phyloP scores from a whole-genome alignment of 2,113 vertebrate species.

The Microcebus ravelobensis region DNA sequence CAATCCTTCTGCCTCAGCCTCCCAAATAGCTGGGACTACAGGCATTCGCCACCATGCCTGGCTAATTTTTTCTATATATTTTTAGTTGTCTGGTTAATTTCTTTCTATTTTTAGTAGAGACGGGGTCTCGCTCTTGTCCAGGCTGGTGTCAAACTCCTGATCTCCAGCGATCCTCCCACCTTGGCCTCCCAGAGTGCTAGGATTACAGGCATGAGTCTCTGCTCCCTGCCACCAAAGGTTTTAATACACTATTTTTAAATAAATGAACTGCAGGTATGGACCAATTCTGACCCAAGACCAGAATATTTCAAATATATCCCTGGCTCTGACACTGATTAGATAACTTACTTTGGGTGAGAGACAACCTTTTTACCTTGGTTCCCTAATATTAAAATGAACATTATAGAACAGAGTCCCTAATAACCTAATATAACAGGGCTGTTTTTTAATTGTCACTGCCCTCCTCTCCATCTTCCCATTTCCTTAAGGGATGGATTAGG shows the following conservation, averaged over 20 bases:
- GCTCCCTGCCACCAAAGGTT: not conserved
- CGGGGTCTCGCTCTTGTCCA: too few species aligned
- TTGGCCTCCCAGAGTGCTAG: too few species aligned
- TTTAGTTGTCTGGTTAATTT: too few species aligned
- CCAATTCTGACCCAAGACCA: not conserved
- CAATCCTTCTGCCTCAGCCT: too few species aligned
- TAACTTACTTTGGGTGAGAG: not conserved
- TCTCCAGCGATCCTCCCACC: too few species aligned
- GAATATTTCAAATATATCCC: not conserved
- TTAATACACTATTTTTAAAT: constrained; percentile 24
- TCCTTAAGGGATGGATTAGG: not conserved
- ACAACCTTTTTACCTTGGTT: not conserved
- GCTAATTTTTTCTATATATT: too few species aligned
- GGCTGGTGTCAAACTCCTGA: too few species aligned
- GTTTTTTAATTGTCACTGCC: constrained; percentile 1
- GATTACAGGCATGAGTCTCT: too few species aligned
- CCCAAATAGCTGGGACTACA: too few species aligned
- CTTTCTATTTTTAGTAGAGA: too few species aligned
- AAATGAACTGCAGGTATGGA: not conserved
- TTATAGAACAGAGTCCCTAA: not conserved
- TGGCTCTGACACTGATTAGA: not conserved
- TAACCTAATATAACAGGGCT: not conserved
- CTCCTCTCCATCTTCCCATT: too few species aligned
- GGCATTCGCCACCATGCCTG: too few species aligned
- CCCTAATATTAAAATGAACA: not conserved